Base-by-base conservation (phyloP, 2,113 vertebrate species). In the Oceanites oceanicus region DNA sequence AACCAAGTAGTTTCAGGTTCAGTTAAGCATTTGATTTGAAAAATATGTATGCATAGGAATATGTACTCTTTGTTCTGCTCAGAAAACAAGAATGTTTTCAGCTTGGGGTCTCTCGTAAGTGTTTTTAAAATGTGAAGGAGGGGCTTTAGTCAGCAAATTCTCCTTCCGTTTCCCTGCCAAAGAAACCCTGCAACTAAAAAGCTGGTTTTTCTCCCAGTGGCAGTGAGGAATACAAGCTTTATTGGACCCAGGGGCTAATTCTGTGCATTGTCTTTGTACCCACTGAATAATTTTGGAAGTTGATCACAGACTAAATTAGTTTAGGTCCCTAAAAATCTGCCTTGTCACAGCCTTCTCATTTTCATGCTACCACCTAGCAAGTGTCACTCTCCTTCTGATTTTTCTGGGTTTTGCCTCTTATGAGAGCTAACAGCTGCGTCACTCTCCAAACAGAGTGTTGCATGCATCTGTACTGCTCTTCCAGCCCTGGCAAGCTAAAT, bases 111-210 rank as follows among this genome's bases (percentile, higher is more conserved):
- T 72, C 70, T 52, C 55, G 0, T 59, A 59, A 63, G 30, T 66
- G n/a, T 83, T 88, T 94, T 91, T 86, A 77, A 83, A 92, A 66
- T 58, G 59, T 0, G 0, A 83, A 90, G 71, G 66, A 75, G 40
- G n/a, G 27, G 8, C 25, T 85, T 88, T 94, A 87, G 53, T 92
- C 83, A 91, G 75, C 72, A 90, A 62, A 83, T 96, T 92, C 44
- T 92, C 56, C 52, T 85, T 95, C 49, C 13, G 3, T 65, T 94
- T 92, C 45, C 13, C 49, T 86, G 67, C 34, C 0, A 1, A 86
- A 95, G 65, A 86, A 83, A 58, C 55, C 19, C 32, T 65, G 40
- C 34, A 86, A 53, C 47, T 61, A 27, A 74, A 86, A 73, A 70
- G 9, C 47, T 71, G 68, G 0, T 80, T 92, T 45, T 83, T 86